phyloP scores from a whole-genome alignment of 2,888 invertebrate genomes.

The Andrena bucephala region DNA sequence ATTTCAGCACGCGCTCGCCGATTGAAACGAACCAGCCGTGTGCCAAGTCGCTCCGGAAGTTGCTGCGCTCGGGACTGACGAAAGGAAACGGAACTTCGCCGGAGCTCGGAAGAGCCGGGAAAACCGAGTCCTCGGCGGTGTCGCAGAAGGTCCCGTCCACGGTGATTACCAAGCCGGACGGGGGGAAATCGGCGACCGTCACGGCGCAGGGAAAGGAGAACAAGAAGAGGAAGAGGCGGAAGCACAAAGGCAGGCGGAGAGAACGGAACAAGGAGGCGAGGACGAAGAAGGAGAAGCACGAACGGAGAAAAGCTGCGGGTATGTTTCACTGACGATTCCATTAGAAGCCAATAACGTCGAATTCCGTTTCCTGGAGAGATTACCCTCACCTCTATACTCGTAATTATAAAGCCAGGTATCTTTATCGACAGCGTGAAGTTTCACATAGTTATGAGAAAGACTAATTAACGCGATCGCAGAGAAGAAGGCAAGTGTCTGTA shows the following conservation, averaged over 20 bases:
- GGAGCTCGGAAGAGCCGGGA: constrained; percentile 69
- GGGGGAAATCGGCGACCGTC: constrained; percentile 74
- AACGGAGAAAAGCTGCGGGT: constrained; percentile 74
- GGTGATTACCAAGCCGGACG: constrained; percentile 67
- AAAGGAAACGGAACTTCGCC: constrained; percentile 78
- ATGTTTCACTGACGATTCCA: constrained; percentile 1
- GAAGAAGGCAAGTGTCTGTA: too few relatives aligned
- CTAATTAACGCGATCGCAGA: too few relatives aligned
- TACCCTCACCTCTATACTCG: neutral
- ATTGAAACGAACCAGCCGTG: constrained; percentile 80
- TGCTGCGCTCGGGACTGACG: constrained; percentile 75
- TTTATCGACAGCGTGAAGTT: neutral
- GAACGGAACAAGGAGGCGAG: constrained; percentile 78
- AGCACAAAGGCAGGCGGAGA: constrained; percentile 77
- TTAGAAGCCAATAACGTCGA: neutral
- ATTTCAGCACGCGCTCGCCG: constrained; percentile 75
- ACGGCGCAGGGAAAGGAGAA: constrained; percentile 76
- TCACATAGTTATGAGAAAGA: too few relatives aligned
- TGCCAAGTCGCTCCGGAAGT: constrained; percentile 76
- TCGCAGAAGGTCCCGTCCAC: constrained; percentile 71
- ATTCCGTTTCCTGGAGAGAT: neutral
- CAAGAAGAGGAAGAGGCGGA: constrained; percentile 77
- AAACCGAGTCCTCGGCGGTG: constrained; percentile 71
- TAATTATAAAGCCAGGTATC: neutral
- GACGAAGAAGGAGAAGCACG: constrained; percentile 77